phyloP scores from a whole-genome alignment of 2,888 invertebrate genomes.

The Alloscopus bannaensis region DNA sequence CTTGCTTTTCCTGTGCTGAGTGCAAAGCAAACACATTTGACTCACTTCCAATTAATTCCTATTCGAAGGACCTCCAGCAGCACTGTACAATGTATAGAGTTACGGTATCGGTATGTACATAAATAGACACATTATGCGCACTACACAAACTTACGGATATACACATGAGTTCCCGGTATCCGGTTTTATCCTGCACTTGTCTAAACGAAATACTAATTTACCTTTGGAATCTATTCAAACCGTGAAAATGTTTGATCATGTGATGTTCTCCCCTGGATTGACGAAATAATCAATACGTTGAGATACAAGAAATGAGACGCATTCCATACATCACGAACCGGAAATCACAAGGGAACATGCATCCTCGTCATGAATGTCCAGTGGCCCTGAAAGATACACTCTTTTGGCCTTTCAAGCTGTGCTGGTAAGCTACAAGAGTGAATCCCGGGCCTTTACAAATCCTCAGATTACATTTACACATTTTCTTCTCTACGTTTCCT shows the following conservation, averaged over 20 bases:
- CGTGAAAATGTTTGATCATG: too few relatives aligned
- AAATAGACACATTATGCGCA: too few relatives aligned
- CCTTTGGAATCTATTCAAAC: too few relatives aligned
- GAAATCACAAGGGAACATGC: slow-evolving; percentile 30
- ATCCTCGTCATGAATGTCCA: slow-evolving; percentile 35
- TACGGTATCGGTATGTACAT: background rate
- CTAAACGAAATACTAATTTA: slow-evolving; percentile 2
- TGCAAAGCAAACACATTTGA: slow-evolving; percentile 46
- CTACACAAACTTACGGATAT: too few relatives aligned
- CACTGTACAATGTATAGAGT: background rate
- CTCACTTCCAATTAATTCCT: slow-evolving; percentile 59
- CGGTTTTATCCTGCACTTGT: too few relatives aligned
- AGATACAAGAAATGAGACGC: slow-evolving; percentile 42
- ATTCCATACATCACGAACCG: slow-evolving; percentile 46
- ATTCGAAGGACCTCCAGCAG: slow-evolving; percentile 32
- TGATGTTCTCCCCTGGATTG: slow-evolving; percentile 4
- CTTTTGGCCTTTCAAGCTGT: background rate
- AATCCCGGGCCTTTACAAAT: slow-evolving; percentile 32
- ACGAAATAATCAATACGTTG: slow-evolving; percentile 38
- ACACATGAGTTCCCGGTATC: too few relatives aligned
- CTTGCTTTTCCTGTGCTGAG: background rate
- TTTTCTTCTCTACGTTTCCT: background rate
- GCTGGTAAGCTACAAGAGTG: slow-evolving; percentile 15
- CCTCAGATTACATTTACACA: slow-evolving; percentile 12
- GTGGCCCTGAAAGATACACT: slow-evolving; percentile 33